A percentile compares a stretch with the other conserved stretches of the same genome.
These are phyloP conservation scores for Drosophila fuyamai DNA, from an alignment of 1,140 invertebrate species.

Conservation along the genomic window DNA sequence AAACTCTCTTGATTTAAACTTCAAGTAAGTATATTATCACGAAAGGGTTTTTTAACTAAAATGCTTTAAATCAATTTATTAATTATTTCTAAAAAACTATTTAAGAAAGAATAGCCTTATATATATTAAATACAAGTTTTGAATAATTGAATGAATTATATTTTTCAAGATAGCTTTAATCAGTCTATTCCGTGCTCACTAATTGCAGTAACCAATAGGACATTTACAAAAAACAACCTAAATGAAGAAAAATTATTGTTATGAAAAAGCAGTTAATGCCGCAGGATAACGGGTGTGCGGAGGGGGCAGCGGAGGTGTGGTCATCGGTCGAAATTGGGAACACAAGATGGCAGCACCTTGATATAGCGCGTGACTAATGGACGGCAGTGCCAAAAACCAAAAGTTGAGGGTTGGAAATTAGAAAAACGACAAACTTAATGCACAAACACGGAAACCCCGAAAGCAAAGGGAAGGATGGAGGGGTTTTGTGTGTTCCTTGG, in stretches of 20 bases:
- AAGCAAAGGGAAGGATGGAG: neutral
- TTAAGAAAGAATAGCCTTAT: neutral
- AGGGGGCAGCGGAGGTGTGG: slow-evolving; percentile 24
- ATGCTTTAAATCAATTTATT: no score
- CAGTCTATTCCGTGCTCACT: neutral
- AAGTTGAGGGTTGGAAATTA: slow-evolving; percentile 55
- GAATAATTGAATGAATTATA: neutral
- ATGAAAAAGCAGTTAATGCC: slow-evolving; percentile 65
- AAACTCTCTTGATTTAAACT: no score
- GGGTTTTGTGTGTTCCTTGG: slow-evolving; percentile 12
- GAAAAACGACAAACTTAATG: slow-evolving; percentile 64
- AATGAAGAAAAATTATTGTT: slow-evolving; percentile 60
- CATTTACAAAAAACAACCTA: slow-evolving; percentile 9
- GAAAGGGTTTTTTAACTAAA: no score
- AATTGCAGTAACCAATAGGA: neutral
- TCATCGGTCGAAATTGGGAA: slow-evolving; percentile 58
- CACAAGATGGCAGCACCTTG: slow-evolving; percentile 73
- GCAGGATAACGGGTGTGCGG: slow-evolving; percentile 1
- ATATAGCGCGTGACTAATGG: slow-evolving; percentile 75
- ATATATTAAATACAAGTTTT: neutral
- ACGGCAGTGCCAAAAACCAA: slow-evolving; percentile 19
- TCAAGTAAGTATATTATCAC: no score
- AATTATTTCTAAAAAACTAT: no score
- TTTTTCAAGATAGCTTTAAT: neutral
- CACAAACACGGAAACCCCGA: slow-evolving; percentile 57